A percentile compares a stretch with the other conserved stretches of the same genome.
Evolutionary conservation across 2,888 invertebrate genomes (phyloP).

Genomic region (Caenorhabditis doughertyi): DNA sequence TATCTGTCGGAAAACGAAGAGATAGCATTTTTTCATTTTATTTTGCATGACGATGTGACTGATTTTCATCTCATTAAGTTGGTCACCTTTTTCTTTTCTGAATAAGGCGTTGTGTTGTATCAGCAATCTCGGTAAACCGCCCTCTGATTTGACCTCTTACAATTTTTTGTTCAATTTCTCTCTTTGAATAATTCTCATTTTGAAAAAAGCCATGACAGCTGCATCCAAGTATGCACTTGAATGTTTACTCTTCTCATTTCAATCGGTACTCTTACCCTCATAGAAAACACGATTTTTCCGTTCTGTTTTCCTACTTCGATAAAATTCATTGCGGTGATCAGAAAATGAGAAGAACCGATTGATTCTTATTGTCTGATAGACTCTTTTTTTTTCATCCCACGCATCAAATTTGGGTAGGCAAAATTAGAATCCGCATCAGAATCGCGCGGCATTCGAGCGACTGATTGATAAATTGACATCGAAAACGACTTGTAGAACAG

Average conservation of each 20-base stretch:
- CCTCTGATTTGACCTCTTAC: constrained; percentile 40
- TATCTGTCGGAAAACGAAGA: constrained; percentile 45
- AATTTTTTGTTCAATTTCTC: background rate
- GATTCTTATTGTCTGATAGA: constrained; percentile 19
- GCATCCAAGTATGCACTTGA: constrained; percentile 38
- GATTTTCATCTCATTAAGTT: constrained; percentile 65
- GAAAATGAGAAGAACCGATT: constrained; percentile 18
- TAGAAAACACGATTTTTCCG: constrained; percentile 18
- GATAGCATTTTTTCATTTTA: constrained; percentile 59
- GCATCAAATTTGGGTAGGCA: constrained; percentile 55
- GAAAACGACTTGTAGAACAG: constrained; percentile 48
- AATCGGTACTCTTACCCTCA: constrained; percentile 4
- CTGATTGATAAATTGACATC: constrained; percentile 58
- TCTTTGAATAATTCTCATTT: constrained; percentile 18
- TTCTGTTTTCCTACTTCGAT: constrained; percentile 16
- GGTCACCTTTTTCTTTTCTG: constrained; percentile 40
- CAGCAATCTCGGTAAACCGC: constrained; percentile 25
- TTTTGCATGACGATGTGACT: constrained; percentile 57
- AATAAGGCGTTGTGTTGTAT: constrained; percentile 43
- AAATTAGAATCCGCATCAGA: constrained; percentile 37
- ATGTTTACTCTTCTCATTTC: constrained; percentile 39
- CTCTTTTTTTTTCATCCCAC: constrained; percentile 8
- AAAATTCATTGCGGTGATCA: constrained; percentile 20
- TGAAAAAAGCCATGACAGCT: constrained; percentile 35
- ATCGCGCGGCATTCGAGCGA: constrained; percentile 47